Evolutionary conservation across 2,888 invertebrate species (phyloP).

Genomic region (Sinelater perroti): DNA sequence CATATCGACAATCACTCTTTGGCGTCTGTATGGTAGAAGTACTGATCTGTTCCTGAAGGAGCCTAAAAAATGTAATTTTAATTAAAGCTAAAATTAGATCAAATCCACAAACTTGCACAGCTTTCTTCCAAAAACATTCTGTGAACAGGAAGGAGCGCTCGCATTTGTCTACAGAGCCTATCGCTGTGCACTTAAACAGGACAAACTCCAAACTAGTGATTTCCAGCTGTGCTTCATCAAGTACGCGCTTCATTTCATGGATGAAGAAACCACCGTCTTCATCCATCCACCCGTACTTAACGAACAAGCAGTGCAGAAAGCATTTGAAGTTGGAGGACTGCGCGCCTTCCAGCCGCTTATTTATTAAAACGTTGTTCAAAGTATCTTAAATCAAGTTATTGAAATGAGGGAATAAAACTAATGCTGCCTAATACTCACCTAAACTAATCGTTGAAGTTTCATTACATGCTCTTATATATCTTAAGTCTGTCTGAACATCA

Average conservation of each 20-base stretch:
- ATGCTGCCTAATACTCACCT: slow-evolving; percentile 48
- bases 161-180: slow-evolving; percentile 54
- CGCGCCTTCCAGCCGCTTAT: slow-evolving; percentile 50
- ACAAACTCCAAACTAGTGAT: slow-evolving; percentile 52
- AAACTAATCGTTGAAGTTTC: slow-evolving; percentile 55
- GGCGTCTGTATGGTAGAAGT: slow-evolving; percentile 49
- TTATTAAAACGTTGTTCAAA: slow-evolving; percentile 56
- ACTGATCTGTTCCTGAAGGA: slow-evolving; percentile 49
- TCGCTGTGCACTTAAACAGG: slow-evolving; percentile 55
- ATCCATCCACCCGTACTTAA: slow-evolving; percentile 60
- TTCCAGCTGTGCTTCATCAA: slow-evolving; percentile 53
- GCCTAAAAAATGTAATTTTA: slow-evolving; percentile 41
- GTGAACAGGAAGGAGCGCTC: slow-evolving; percentile 56
- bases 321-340: slow-evolving; percentile 55
- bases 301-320: slow-evolving; percentile 58
- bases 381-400: slow-evolving; percentile 45
- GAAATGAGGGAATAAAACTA: no score
- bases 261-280: slow-evolving; percentile 57
- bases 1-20: slow-evolving; percentile 23
- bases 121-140: slow-evolving; percentile 58
- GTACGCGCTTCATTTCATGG: slow-evolving; percentile 52
- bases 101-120: slow-evolving; percentile 49
- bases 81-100: no score
- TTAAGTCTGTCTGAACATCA: slow-evolving; percentile 51
- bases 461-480: slow-evolving; percentile 55